Evolutionary conservation across 2,797 vertebrate species (phyloP).

Genomic region (Bucorvus abyssinicus): DNA sequence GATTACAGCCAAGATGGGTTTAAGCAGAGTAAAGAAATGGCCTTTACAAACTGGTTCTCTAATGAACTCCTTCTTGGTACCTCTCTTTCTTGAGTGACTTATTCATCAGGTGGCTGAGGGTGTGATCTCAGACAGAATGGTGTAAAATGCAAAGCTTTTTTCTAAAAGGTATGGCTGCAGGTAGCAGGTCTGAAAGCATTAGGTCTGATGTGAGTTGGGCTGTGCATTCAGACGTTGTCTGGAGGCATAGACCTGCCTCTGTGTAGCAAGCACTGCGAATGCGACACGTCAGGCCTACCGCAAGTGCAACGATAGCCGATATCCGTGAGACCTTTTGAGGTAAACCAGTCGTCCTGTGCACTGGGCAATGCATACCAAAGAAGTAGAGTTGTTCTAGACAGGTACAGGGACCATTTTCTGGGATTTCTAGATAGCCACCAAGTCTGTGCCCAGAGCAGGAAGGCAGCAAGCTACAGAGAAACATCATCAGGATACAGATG

Average conservation of each 20-base stretch:
- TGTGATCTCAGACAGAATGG: background rate
- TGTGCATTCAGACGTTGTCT: background rate
- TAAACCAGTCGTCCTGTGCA: background rate
- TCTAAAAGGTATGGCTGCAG: background rate
- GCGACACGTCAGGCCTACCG: background rate
- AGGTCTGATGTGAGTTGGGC: background rate
- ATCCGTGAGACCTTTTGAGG: rapidly evolving
- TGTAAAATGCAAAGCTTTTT: background rate
- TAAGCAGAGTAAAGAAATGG: background rate
- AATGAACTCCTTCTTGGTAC: background rate
- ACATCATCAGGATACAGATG: background rate
- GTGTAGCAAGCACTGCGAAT: rapidly evolving
- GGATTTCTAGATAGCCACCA: background rate
- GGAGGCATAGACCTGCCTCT: background rate
- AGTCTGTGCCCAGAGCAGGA: background rate
- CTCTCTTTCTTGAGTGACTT: background rate
- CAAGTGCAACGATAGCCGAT: background rate
- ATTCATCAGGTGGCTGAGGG: background rate
- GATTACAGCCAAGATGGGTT: background rate
- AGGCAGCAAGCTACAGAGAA: background rate
- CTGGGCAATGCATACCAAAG: background rate
- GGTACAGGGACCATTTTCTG: background rate
- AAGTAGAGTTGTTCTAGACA: background rate
- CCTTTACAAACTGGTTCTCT: background rate
- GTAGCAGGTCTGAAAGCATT: background rate